phyloP scores from a whole-genome alignment of 2,797 vertebrate genomes.

The Monodelphis domestica region DNA sequence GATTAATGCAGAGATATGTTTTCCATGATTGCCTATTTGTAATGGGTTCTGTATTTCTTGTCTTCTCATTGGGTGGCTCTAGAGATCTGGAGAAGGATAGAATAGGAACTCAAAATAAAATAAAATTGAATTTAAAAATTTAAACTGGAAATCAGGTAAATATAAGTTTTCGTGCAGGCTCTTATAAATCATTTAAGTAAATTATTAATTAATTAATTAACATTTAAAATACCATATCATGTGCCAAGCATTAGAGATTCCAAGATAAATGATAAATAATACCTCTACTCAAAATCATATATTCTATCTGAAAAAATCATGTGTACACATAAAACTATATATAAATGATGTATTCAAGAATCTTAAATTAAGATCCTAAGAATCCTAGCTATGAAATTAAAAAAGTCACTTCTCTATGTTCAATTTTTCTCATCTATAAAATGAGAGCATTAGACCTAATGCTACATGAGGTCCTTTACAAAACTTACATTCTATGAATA shows the following conservation, averaged over 20 bases:
- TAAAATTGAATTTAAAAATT: not conserved
- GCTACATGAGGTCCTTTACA: not conserved
- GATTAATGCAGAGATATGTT: not conserved
- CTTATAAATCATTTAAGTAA: not conserved
- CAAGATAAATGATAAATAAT: not conserved
- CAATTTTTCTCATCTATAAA: constrained; percentile 26
- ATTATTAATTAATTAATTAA: not conserved
- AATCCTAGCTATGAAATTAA: not conserved
- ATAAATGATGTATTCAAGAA: not conserved
- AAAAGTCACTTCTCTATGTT: not conserved
- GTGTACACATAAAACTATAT: not conserved
- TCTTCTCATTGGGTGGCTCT: not conserved
- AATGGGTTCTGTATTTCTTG: not conserved
- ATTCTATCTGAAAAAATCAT: not conserved
- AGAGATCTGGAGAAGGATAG: not conserved
- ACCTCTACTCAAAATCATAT: not conserved
- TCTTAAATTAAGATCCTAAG: not conserved
- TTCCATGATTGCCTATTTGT: not conserved
- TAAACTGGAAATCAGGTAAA: not conserved
- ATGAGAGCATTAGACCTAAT: not conserved
- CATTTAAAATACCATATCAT: not conserved
- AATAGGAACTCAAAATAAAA: not conserved
- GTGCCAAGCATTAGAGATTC: not conserved
- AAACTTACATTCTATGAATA: not conserved
- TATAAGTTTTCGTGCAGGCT: not conserved